Evolutionary conservation across 1,140 invertebrate genomes (phyloP), one percentile per base, ranked within the genome.

Genomic region (Metopolophium dirhodum): DNA sequence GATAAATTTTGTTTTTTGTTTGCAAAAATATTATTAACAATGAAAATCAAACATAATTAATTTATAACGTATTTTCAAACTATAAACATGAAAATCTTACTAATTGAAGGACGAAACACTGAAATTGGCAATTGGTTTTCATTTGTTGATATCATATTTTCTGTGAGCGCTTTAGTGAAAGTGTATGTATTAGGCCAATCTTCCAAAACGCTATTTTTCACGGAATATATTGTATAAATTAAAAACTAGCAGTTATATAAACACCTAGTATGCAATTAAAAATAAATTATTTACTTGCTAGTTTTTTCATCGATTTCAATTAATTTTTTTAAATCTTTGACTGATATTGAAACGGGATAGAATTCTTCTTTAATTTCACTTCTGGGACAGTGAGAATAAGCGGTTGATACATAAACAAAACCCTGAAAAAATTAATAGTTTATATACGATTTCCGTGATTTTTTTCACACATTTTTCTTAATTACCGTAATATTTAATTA

Each of bases 361-460:
- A 99, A 95, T 45, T 96, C 95, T 95, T 98, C 98, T 57, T 97
- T 96, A 0, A 97, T 96, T 1, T 98, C 97, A 0, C 96, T 96
- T 85, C 95, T 95, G 94, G 96, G 95, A 94, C 96, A 96, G 95
- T 98, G 98, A 22, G 97, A 96, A 94, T 98, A 99, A 0, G 98
- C 97, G 0, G 98, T 98, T 7, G 98, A 98, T 0, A 99, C 97
- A 95, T 99, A 97, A 1, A 98, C 95, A 30, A 98, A 95, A 30
- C 96, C 96, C 97, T 97, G 41, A 94, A 14, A 94, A 94, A 77
- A 94, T 35, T 37, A 18, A 35, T 61, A n/a, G 3, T 49, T 54
- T 54, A 88, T 88, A 7, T 41, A 35, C 45, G 9, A 47, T 8
- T 8, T 47, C 7, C 45, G 45, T 41, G 9, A 23, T 41, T 88